A percentile compares a stretch with the other conserved stretches of the same genome.
Evolutionary conservation across 2,113 vertebrate genomes (phyloP).

Genomic region (Mixornis gularis): DNA sequence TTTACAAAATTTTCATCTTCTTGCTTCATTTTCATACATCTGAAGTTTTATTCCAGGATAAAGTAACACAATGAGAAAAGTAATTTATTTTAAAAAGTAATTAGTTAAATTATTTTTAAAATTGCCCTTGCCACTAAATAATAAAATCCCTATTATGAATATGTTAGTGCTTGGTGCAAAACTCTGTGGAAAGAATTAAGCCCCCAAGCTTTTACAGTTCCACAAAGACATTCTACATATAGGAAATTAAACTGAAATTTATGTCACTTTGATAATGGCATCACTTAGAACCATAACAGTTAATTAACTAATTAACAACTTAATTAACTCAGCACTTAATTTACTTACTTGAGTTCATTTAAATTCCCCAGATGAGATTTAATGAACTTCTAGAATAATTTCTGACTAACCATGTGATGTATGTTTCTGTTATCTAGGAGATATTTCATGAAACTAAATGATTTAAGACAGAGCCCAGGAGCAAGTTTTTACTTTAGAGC

Average conservation of each 20-base stretch:
- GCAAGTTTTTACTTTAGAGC: background rate
- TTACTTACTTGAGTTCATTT: constrained; percentile 79
- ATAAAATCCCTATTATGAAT: constrained; percentile 47
- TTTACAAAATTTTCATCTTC: background rate
- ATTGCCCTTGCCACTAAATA: constrained; percentile 26
- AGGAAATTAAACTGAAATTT: constrained; percentile 76
- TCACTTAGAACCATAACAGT: constrained; percentile 77
- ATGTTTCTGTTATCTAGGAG: constrained; percentile 48
- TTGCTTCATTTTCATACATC: background rate
- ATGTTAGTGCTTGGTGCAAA: constrained; percentile 58
- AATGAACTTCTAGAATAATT: constrained; percentile 75
- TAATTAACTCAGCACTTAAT: constrained; percentile 84
- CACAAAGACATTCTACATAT: constrained; percentile 61
- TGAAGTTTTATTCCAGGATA: background rate
- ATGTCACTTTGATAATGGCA: constrained; percentile 78
- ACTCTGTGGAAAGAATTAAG: constrained; percentile 65
- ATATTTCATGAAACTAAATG: constrained; percentile 70
- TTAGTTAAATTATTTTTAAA: constrained; percentile 51
- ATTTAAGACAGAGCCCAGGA: constrained; percentile 26
- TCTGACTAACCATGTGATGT: constrained; percentile 70
- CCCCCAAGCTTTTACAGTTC: constrained; percentile 74
- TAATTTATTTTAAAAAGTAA: background rate
- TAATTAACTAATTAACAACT: constrained; percentile 86
- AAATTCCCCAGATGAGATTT: constrained; percentile 76
- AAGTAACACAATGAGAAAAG: background rate